Percentiles rank a stretch among this genome's conserved stretches.
phyloP scores from a whole-genome alignment of 2,888 invertebrate genomes.

The Caenorhabditis doughertyi region DNA sequence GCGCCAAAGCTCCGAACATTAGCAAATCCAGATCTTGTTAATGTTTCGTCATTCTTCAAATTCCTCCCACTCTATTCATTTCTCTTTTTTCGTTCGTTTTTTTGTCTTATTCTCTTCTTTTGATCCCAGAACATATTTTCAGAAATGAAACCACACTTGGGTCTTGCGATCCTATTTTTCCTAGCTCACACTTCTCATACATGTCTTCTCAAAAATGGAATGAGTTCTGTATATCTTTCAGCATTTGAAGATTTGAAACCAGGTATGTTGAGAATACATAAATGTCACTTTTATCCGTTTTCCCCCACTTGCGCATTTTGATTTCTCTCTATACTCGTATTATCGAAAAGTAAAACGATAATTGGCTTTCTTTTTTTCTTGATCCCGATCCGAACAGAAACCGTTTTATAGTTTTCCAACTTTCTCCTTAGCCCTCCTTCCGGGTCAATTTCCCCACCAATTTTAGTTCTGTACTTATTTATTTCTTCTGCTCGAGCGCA shows the following conservation, averaged over 20 bases:
- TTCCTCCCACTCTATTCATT: constrained; percentile 31
- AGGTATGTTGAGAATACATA: constrained; percentile 61
- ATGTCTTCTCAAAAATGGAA: constrained; percentile 77
- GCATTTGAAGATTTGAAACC: constrained; percentile 75
- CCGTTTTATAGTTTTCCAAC: constrained; percentile 41
- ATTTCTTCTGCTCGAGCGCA: constrained; percentile 50
- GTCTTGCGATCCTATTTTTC: constrained; percentile 29
- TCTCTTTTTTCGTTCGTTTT: not conserved
- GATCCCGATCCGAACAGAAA: constrained; percentile 28
- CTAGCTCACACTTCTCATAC: constrained; percentile 28
- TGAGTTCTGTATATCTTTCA: constrained; percentile 77
- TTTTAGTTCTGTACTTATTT: not conserved
- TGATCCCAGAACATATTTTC: not conserved
- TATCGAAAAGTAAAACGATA: constrained; percentile 41
- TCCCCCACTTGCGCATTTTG: not conserved
- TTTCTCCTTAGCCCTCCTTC: not conserved
- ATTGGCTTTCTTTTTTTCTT: constrained; percentile 25
- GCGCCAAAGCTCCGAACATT: constrained; percentile 62
- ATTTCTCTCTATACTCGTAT: constrained; percentile 18
- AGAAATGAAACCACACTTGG: constrained; percentile 55
- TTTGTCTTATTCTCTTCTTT: constrained; percentile 14
- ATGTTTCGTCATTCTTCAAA: constrained; percentile 55
- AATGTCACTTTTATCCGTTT: constrained; percentile 31
- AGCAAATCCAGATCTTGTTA: constrained; percentile 53
- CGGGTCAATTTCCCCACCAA: not conserved